phyloP scores from a whole-genome alignment of 2,888 invertebrate species.

The Choreutis nemorana region DNA sequence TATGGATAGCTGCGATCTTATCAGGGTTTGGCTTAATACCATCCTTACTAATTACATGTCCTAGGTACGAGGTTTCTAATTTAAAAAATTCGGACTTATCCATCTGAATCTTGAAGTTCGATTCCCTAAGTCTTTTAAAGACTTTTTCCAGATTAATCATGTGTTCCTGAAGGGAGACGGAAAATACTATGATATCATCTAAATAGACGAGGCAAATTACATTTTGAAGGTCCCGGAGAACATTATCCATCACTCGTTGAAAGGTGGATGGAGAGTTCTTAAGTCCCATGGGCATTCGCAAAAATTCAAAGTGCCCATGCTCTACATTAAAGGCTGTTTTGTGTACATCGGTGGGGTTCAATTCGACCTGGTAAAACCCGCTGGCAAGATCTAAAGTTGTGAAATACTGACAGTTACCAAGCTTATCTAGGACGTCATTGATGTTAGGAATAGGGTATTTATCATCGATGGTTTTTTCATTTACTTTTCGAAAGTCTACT shows the following conservation, averaged over 20 bases:
- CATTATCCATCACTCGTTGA: slow-evolving; percentile 16
- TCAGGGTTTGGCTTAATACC: slow-evolving; percentile 18
- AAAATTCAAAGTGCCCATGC: slow-evolving; percentile 13
- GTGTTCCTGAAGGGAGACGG: slow-evolving; percentile 16
- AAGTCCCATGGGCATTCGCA: slow-evolving; percentile 14
- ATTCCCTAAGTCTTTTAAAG: slow-evolving; percentile 10
- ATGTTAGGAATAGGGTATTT: slow-evolving; percentile 7
- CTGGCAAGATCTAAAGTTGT: slow-evolving; percentile 12
- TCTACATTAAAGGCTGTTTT: slow-evolving; percentile 9
- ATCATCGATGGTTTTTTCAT: slow-evolving; percentile 12
- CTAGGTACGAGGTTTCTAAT: too few species aligned
- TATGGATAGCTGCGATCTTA: slow-evolving; percentile 15
- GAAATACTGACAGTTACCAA: slow-evolving; percentile 11
- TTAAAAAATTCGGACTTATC: too few species aligned
- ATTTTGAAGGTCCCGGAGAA: slow-evolving; percentile 15
- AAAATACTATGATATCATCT: slow-evolving; percentile 21
- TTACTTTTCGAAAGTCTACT: slow-evolving; percentile 10
- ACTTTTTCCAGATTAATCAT: too few species aligned
- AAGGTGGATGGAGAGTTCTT: slow-evolving; percentile 9
- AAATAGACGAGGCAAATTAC: slow-evolving; percentile 16
- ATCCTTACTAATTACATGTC: slow-evolving; percentile 15
- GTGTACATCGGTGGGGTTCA: slow-evolving; percentile 10
- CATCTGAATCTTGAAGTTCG: slow-evolving; percentile 17
- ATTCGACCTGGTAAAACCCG: slow-evolving; percentile 13
- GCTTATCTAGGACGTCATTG: slow-evolving; percentile 9